Conservation (phyloP, 2,113 vertebrate genomes). For the Lagopus muta region DNA sequence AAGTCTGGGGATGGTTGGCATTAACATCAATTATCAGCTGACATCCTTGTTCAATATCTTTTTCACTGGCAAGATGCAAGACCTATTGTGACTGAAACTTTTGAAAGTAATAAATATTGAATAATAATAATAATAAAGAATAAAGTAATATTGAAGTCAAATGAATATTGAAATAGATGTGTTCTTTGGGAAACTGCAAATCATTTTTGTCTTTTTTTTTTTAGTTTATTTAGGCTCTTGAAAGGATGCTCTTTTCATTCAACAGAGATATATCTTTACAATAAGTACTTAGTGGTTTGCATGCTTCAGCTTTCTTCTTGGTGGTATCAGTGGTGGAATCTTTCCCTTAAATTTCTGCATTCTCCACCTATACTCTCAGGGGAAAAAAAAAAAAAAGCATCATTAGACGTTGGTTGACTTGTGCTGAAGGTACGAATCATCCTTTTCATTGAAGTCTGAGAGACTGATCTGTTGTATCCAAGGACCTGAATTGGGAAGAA, state of each 20-base stretch:
- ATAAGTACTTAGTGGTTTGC: not conserved
- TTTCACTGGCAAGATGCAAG: slow-evolving; percentile 56
- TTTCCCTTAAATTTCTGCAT: not conserved
- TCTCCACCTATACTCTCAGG: not conserved
- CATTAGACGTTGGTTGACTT: not conserved
- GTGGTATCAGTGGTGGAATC: not conserved
- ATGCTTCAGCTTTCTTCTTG: not conserved
- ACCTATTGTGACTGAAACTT: slow-evolving; percentile 61
- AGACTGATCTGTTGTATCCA: not conserved
- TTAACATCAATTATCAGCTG: slow-evolving; percentile 66
- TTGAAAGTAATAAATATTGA: slow-evolving; percentile 46
- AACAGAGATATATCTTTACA: not conserved
- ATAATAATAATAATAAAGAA: not conserved
- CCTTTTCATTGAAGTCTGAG: not conserved
- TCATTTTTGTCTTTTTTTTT: slow-evolving; percentile 1
- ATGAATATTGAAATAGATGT: slow-evolving; percentile 2
- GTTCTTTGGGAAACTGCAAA: slow-evolving; percentile 27
- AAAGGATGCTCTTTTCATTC: not conserved
- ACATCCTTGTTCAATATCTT: slow-evolving; percentile 60
- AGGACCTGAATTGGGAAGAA: not conserved
- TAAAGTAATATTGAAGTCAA: slow-evolving; percentile 49
- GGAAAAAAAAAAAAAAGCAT: not conserved
- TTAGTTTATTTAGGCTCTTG: not conserved
- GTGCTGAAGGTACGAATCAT: not conserved
- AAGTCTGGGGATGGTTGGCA: slow-evolving; percentile 16